Base-by-base conservation (phyloP, 2,113 vertebrate species). In the Esox niger region DNA sequence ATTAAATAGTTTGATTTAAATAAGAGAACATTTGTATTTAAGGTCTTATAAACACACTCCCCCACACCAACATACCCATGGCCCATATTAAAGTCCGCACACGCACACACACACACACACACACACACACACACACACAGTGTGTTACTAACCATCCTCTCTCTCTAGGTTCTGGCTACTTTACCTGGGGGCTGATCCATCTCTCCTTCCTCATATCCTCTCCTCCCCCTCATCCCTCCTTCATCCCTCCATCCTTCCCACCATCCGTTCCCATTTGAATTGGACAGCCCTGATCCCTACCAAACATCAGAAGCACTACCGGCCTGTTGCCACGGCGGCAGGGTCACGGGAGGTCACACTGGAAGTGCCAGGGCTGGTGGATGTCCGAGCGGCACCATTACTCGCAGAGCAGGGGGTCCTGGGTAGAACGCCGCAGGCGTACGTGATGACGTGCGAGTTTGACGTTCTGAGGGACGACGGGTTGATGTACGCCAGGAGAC, bases 391-490 rank as follows among this genome's bases (percentile, higher is more conserved):
- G 0, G 88, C 91, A 6, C 96, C 97, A 0, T 88, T 98, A 76
- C 87, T 98, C 9, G 96, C 94, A 0, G 94, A 95, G 15, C 77
- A 67, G 0, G 83, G 83, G 3, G 85, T 91, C 20, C 88, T 99
- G 38, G 66, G 73, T 25, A 64, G 77, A 56, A 93, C 93, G 13
- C 97, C 97, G 0, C 93, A 88, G 70, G 93, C 96, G 0, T 98
- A 98, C 32, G 79, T 99, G 66, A 87, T 99, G 86, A 98, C 95
- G 0, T 99, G 96, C 3, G 96, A 99, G 88, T 94, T 94, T 0
- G 97, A 99, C 0, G 92, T 99, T 25, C 88, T 99, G 67, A 85
- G 96, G 35, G 96, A 99, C 0, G 96, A 99, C 0, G 97, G 96
- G 0, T 81, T 93, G 70, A 96, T 99, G 96, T 98, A 98, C 2